Conservation (phyloP, 2,888 invertebrate species). For the Ophonus ardosiacus region DNA sequence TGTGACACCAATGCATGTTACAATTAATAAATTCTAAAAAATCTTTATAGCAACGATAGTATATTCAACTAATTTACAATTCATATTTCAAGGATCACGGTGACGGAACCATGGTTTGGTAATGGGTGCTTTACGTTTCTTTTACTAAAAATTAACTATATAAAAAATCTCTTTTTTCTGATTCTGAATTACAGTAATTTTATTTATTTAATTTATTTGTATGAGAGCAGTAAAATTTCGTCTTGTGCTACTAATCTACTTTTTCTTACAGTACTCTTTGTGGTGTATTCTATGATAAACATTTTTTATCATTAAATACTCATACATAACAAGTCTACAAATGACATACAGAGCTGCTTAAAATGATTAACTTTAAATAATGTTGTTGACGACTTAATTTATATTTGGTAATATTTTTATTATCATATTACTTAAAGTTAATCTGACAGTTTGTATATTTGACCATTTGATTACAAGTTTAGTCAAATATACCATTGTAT, state of each 20-base stretch:
- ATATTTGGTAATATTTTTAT: too few species aligned
- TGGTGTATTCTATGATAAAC: slow-evolving; percentile 33
- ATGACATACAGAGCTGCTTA: slow-evolving; percentile 58
- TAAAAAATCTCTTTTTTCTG: neutral
- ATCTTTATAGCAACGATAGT: too few species aligned
- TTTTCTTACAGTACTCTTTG: slow-evolving; percentile 22
- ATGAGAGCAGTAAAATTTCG: slow-evolving; percentile 20
- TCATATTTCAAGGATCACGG: slow-evolving; percentile 25
- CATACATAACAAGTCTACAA: slow-evolving; percentile 50
- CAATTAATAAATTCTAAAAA: too few species aligned
- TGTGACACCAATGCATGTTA: too few species aligned
- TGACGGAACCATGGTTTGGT: slow-evolving; percentile 25
- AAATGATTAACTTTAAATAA: slow-evolving; percentile 53
- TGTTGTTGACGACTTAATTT: neutral
- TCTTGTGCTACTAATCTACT: neutral
- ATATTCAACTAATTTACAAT: neutral
- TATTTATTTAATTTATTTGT: neutral
- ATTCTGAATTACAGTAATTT: neutral
- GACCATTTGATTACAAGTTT: slow-evolving; percentile 58
- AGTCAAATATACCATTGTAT: slow-evolving; percentile 57
- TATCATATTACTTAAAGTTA: slow-evolving; percentile 51
- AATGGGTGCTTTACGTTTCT: slow-evolving; percentile 1
- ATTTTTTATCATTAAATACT: slow-evolving; percentile 45
- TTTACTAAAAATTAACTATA: slow-evolving; percentile 1
- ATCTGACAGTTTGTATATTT: slow-evolving; percentile 55